Conservation (phyloP, 30 jellyfish, hydroid and myxozoan genomes). For the Euphysa ruthae region DNA sequence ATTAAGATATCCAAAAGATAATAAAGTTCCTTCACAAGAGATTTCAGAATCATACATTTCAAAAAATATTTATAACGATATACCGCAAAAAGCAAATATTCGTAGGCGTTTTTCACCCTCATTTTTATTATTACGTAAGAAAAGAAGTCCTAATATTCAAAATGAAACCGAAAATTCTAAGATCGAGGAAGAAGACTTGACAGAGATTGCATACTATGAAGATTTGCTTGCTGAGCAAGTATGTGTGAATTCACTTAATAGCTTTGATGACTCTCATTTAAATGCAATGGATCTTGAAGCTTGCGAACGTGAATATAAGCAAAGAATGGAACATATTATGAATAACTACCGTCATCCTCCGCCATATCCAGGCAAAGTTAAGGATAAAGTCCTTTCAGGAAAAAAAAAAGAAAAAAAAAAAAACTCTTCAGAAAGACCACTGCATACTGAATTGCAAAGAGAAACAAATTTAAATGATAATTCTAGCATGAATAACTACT, state of each 20-base stretch:
- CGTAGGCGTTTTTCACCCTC: slow-evolving; percentile 25
- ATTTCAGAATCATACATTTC: slow-evolving; percentile 26
- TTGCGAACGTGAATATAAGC: slow-evolving; percentile 15
- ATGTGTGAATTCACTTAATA: slow-evolving; percentile 8
- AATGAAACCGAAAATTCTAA: slow-evolving; percentile 4
- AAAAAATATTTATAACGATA: background rate
- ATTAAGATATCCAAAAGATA: background rate
- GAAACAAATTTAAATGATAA: slow-evolving; percentile 64
- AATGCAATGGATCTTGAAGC: slow-evolving; percentile 18
- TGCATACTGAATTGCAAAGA: slow-evolving; percentile 38
- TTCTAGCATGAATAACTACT: slow-evolving; percentile 82
- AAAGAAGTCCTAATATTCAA: background rate
- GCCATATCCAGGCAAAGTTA: slow-evolving; percentile 69
- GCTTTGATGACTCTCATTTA: slow-evolving; percentile 24
- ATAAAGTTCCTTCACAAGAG: slow-evolving; percentile 12
- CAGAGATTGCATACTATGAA: slow-evolving; percentile 27
- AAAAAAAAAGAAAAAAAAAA: slow-evolving; percentile 32
- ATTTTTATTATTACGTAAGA: slow-evolving; percentile 9
- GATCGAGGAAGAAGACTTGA: slow-evolving; percentile 32
- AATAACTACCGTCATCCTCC: slow-evolving; percentile 84
- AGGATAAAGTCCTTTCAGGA: slow-evolving; percentile 8
- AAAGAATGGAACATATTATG: slow-evolving; percentile 55
- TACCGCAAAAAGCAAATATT: background rate
- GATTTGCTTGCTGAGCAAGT: slow-evolving; percentile 31
- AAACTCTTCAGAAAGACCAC: background rate